Base-by-base conservation (phyloP, 2,797 vertebrate genomes). In the Gymnothorax javanicus region DNA sequence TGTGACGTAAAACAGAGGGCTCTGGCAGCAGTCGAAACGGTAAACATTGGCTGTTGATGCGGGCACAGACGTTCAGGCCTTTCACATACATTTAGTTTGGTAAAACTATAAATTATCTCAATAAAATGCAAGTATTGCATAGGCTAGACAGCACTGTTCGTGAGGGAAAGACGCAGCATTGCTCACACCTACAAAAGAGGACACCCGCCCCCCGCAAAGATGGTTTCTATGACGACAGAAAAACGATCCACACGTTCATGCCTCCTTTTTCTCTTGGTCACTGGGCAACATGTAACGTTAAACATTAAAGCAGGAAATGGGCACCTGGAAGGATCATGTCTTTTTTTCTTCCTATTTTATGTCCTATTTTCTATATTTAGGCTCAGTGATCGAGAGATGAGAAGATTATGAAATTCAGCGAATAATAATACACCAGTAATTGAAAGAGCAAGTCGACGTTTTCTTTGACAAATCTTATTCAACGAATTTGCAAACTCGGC, bases 241-340 rank as follows among this genome's bases (percentile, higher is more conserved):
- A 92, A 91, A 92, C 92, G 91, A 92, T 91, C 89, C 82, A 79
- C 15, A 57, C 23, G 57, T 43, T 43, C 92, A 90, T 93, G 92
- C 85, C 88, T 3, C 87, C 73, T 50, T 90, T 86, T 88, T 87
- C 58, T 88, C 69, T 50, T 82, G 91, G 93, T 95, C 89, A 88
- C 95, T 71, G 58, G 89, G 94, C 87, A 95, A 96, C 96, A 77
- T 23, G 64, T 62, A 59, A 93, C 91, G 94, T 92, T 91, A 92
- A 90, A 87, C 91, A 94, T 92, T 91, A 92, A 90, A 87, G 88
- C 87, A 91, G 85, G 89, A 86, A 93, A 88, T 82, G 84, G n/a
- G 60, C 67, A 91, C 90, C 90, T 92, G 93, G 92, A 89, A 88
- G 85, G 83, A 75, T 12, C 87, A 88, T 85, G 71, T 83, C 77